Evolutionary conservation across 2,113 vertebrate species (phyloP).

Genomic region (Paedocypris sp.): DNA sequence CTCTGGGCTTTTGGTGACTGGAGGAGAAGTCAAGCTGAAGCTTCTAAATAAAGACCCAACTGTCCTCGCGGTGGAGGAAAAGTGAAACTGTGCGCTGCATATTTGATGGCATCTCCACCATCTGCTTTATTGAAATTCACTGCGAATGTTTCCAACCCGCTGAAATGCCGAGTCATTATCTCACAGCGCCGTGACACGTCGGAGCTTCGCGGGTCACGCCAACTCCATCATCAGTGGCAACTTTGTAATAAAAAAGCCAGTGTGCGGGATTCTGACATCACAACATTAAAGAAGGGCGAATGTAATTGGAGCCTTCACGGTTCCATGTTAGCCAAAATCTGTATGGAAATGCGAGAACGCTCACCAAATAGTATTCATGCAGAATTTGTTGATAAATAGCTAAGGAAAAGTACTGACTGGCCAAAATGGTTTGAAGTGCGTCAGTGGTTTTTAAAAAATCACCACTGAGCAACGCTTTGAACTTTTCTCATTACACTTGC

Average conservation of each 20-base stretch:
- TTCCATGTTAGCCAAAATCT: too few relatives aligned
- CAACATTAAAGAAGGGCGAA: too few relatives aligned
- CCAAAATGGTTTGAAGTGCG: too few relatives aligned
- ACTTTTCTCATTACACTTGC: neutral
- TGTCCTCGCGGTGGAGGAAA: neutral
- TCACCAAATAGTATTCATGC: too few relatives aligned
- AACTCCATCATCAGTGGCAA: conserved; percentile 18
- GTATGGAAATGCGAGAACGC: too few relatives aligned
- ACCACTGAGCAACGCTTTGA: too few relatives aligned
- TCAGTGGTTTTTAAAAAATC: neutral
- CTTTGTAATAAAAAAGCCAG: conserved; percentile 9
- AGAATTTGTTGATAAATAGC: too few relatives aligned
- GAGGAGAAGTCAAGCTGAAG: neutral
- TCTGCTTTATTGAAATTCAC: conserved; percentile 50
- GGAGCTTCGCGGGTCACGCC: conserved; percentile 38
- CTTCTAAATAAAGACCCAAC: conserved; percentile 12
- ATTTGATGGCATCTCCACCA: conserved; percentile 28
- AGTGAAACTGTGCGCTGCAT: neutral
- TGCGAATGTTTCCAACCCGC: conserved; percentile 1
- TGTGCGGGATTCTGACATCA: conserved; percentile 33
- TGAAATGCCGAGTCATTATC: conserved; percentile 52
- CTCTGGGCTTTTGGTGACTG: neutral
- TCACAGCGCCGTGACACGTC: conserved; percentile 42
- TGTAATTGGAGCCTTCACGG: too few relatives aligned
- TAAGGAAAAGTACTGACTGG: too few relatives aligned